Conservation (phyloP, 1,140 invertebrate genomes). For the Trigoniulus corallinus region DNA sequence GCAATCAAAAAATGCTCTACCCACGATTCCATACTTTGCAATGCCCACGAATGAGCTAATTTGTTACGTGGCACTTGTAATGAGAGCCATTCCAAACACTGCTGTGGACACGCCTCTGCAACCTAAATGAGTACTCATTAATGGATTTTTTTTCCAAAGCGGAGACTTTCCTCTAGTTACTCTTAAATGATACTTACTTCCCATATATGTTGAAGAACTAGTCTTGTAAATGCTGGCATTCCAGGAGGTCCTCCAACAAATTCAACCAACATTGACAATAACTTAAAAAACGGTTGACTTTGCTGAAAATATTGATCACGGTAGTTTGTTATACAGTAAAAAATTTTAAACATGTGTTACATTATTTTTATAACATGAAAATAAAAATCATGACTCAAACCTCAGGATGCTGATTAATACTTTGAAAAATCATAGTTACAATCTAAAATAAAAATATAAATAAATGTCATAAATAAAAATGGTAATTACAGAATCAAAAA, state of each 20-base stretch:
- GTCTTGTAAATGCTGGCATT: slow-evolving; percentile 70
- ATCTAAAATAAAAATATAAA: slow-evolving; percentile 30
- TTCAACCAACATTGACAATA: slow-evolving; percentile 45
- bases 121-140: no score
- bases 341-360: not conserved
- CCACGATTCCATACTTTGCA: slow-evolving; percentile 72
- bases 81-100: slow-evolving; percentile 79
- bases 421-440: slow-evolving; percentile 71
- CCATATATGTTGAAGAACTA: slow-evolving; percentile 72
- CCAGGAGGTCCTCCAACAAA: slow-evolving; percentile 42
- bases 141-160: not conserved
- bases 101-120: slow-evolving; percentile 71
- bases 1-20: slow-evolving; percentile 74
- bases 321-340: no score
- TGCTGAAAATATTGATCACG: slow-evolving; percentile 17
- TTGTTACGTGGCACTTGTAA: slow-evolving; percentile 64
- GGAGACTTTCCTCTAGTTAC: not conserved
- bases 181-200: no score
- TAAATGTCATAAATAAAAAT: not conserved
- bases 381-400: slow-evolving; percentile 27
- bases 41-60: slow-evolving; percentile 69
- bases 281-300: slow-evolving; percentile 78
- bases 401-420: slow-evolving; percentile 74
- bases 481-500: not conserved
- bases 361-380: not conserved